phyloP scores from a whole-genome alignment of 2,797 vertebrate species.

The Danio tinwini region DNA sequence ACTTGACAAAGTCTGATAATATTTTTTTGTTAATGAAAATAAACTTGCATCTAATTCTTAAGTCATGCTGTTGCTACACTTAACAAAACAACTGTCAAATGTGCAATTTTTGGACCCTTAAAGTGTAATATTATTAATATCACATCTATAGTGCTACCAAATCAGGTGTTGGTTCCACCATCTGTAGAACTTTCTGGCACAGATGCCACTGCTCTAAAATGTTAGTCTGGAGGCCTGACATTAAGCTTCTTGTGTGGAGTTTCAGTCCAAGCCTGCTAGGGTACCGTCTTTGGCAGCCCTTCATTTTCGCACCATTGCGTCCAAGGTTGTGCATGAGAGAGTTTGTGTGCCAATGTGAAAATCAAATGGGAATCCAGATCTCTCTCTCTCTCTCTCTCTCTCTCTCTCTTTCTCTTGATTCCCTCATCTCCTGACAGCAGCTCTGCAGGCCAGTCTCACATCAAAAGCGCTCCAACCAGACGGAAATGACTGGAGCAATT shows the following conservation, averaged over 20 bases:
- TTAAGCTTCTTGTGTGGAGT: slow-evolving; percentile 5
- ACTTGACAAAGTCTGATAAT: no score
- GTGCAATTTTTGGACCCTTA: background rate
- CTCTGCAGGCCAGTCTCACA: slow-evolving; percentile 34
- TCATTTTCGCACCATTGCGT: slow-evolving; percentile 33
- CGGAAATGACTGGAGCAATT: slow-evolving; percentile 46
- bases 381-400: background rate
- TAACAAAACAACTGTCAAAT: background rate
- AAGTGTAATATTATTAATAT: background rate
- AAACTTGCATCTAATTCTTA: background rate
- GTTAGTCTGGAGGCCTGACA: background rate
- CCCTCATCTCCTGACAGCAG: slow-evolving; percentile 12
- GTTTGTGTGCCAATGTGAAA: slow-evolving; percentile 32
- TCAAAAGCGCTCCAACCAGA: slow-evolving; percentile 35
- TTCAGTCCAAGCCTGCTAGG: slow-evolving; percentile 8
- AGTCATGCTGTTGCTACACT: background rate
- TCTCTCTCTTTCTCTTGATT: no score
- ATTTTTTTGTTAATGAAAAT: no score
- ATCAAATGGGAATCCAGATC: slow-evolving; percentile 38
- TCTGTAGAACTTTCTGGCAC: background rate
- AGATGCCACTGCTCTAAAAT: background rate
- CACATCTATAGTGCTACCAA: background rate
- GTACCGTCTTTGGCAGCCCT: background rate
- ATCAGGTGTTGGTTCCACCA: background rate
- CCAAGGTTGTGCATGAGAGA: slow-evolving; percentile 38